phyloP scores from a whole-genome alignment of 1,140 invertebrate genomes.

The Sarcophaga bullata region DNA sequence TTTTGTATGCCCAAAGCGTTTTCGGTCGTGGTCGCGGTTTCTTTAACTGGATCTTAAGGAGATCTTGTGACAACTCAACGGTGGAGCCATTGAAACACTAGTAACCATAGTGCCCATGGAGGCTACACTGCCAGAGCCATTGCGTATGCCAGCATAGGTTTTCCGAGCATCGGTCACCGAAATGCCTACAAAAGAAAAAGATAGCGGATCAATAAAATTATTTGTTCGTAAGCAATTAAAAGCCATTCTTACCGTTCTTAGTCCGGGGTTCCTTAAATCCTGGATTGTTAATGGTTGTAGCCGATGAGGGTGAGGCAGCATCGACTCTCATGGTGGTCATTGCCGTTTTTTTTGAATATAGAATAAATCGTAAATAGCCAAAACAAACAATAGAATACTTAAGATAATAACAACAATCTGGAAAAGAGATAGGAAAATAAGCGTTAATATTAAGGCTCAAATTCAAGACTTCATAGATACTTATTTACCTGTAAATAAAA shows the following conservation, averaged over 20 bases:
- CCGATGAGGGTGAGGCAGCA: slow-evolving; percentile 68
- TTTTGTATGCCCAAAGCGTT: slow-evolving; percentile 83
- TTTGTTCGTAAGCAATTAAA: too few species aligned
- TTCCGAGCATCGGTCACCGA: slow-evolving; percentile 88
- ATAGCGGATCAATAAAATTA: not conserved
- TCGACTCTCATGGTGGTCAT: slow-evolving; percentile 77
- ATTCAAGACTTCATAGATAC: not conserved
- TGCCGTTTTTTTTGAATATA: slow-evolving; percentile 76
- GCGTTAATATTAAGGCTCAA: too few species aligned
- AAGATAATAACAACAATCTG: slow-evolving; percentile 81
- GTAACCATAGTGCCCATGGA: slow-evolving; percentile 81
- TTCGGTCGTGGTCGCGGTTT: slow-evolving; percentile 74
- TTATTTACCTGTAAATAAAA: slow-evolving; percentile 84
- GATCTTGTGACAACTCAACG: slow-evolving; percentile 72
- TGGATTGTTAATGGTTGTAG: slow-evolving; percentile 83
- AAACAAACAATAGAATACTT: slow-evolving; percentile 78
- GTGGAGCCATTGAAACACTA: slow-evolving; percentile 72
- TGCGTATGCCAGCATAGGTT: slow-evolving; percentile 79
- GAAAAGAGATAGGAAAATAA: slow-evolving; percentile 64
- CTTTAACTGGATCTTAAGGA: slow-evolving; percentile 83
- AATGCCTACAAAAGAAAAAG: slow-evolving; percentile 69
- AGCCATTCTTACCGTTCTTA: slow-evolving; percentile 66
- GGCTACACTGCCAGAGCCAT: slow-evolving; percentile 78
- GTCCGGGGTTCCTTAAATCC: slow-evolving; percentile 80
- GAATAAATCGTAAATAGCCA: slow-evolving; percentile 79